Evolutionary conservation across 1,140 invertebrate species (phyloP), one percentile per base, ranked within the genome.

Genomic region (Drosophila chauvacae): DNA sequence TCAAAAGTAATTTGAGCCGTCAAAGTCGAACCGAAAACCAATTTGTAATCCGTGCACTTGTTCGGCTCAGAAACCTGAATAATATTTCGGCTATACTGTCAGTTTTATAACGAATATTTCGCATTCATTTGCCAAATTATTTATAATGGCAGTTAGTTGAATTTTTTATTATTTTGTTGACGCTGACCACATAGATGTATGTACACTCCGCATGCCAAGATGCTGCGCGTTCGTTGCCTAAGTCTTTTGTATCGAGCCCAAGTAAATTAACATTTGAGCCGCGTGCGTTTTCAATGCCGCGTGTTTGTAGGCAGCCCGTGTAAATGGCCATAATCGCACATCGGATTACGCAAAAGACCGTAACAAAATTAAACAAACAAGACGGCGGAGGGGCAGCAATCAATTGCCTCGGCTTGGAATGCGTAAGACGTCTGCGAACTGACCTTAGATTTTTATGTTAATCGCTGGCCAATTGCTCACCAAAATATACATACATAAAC

Each of bases 181-280:
- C 53, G 70, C 64, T 47, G 65, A 10, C 45, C 44, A 35, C 18
- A 55, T 23, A 11, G 3, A 11, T 14, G 9, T 4, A 5, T 7
- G 23, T 26, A 50, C 23, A 50, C 10, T 30, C 28, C 16, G 2
- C 3, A 26, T 5, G 30, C 11, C 48, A 35, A 72, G 60, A 75
- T 75, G 61, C 51, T 59, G 72, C 63, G 69, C 76, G 80, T 88
- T 87, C 51, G 83, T 87, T 83, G 75, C 84, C 68, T 74, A 82
- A 82, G 80, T 82, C 80, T 79, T 82, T 82, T 56, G 80, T 47
- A 58, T 65, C 30, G 42, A 14, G 44, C 37, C 30, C 55, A 60
- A 47, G 16, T n/a, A 28, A 39, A 42, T 72, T 72, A 57, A 57
- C 69, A 72, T 60, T 72, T 51, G 30, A 48, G 45, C 51, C 44